Conservation (phyloP, 2,888 invertebrate species). For the Scotopteryx bipunctaria region DNA sequence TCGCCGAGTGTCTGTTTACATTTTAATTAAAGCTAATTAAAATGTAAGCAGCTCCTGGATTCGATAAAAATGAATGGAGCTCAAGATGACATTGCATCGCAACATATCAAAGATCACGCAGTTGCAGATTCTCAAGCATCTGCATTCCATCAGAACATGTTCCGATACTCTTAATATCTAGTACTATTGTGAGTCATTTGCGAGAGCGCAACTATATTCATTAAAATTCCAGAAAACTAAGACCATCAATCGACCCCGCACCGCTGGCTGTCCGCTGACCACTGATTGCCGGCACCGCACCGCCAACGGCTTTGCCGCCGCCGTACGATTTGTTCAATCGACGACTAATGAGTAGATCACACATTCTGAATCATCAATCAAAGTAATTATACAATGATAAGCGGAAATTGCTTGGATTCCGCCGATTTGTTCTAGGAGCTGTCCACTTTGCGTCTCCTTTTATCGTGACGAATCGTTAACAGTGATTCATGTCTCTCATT, state of each 20-base stretch:
- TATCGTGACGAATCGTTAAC: slow-evolving; percentile 38
- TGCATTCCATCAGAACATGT: slow-evolving; percentile 76
- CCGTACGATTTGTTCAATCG: slow-evolving; percentile 50
- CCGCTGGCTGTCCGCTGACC: slow-evolving; percentile 47
- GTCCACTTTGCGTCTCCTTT: slow-evolving; percentile 42
- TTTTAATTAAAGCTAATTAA: no score
- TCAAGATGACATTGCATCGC: slow-evolving; percentile 29
- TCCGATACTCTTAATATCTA: slow-evolving; percentile 70
- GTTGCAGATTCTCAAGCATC: slow-evolving; percentile 67
- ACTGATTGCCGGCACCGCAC: slow-evolving; percentile 39
- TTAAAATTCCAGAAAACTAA: slow-evolving; percentile 72
- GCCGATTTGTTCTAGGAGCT: slow-evolving; percentile 45
- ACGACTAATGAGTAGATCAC: slow-evolving; percentile 52
- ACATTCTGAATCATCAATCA: slow-evolving; percentile 55
- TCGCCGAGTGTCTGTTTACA: no score
- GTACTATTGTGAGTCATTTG: slow-evolving; percentile 65
- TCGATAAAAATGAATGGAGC: slow-evolving; percentile 22
- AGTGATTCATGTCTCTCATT: slow-evolving; percentile 35
- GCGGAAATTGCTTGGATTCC: slow-evolving; percentile 53
- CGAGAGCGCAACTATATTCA: slow-evolving; percentile 70
- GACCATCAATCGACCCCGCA: slow-evolving; percentile 52
- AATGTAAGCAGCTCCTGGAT: no score
- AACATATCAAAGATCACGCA: slow-evolving; percentile 48
- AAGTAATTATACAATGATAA: slow-evolving; percentile 45
- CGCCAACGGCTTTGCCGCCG: slow-evolving; percentile 36